Evolutionary conservation across 2,797 vertebrate genomes (phyloP), one percentile per base, ranked within the genome.

Genomic region (Hyperoplus immaculatus): DNA sequence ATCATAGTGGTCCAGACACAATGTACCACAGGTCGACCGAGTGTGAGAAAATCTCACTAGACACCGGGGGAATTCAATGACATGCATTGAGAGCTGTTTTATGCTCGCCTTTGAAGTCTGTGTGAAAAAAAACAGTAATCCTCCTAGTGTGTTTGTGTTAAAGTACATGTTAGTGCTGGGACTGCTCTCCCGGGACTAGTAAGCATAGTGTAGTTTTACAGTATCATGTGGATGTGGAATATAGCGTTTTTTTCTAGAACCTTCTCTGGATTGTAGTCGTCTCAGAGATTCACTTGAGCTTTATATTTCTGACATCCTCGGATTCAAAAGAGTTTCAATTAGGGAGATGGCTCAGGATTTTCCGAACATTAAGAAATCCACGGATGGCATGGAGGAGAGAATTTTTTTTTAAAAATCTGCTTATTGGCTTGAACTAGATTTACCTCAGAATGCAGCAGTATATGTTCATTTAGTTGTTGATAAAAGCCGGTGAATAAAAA

Each of bases 91-190:
- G 50, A 29, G 29, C 29, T 54, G 51, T 29, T 46, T 36, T 42
- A 18, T 8, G 21, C 50, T 70, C 21, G 41, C 55, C 68, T 89
- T 88, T 87, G 75, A 88, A 82, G 79, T 83, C 9, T 53, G n/a
- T 65, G 69, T 77, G 69, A 77, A 72, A 82, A 82, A 77, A 72
- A 82, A 81, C 72, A 73, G 21, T 76, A 53, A 75, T 80, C 59
- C 71, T 50, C 69, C 47, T 4, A 3, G 60, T 50, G 61, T 71
- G 29, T 50, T 4, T 45, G 59, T 75, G 60, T 49, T 70, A 63
- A 82, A 77, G 62, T 56, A 46, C 71, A 46, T 5, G 51, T 41
- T 15, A 12, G n/a, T 16, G 16, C 14, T 16, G 42, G 3, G 46
- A 61, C 12, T 1, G n/a, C 57, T 59, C 8, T 66, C 39, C 42